Conservation (phyloP, 1,140 invertebrate genomes). For the Saccostrea echinata region DNA sequence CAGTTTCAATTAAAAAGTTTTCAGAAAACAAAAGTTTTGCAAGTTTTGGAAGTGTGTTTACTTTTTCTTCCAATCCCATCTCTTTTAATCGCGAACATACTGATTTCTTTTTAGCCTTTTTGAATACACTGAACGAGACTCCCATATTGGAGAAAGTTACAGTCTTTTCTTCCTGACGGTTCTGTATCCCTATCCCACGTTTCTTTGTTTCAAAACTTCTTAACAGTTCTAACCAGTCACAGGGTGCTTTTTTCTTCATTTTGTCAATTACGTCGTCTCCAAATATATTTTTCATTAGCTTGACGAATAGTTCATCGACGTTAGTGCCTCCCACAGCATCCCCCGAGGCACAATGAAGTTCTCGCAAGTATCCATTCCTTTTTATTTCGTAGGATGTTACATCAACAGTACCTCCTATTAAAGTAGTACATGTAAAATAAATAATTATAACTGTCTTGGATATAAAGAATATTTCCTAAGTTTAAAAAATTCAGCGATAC, state of each 20-base stretch:
- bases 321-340: neutral
- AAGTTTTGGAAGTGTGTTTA: neutral
- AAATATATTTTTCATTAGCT: slow-evolving; percentile 7
- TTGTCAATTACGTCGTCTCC: neutral
- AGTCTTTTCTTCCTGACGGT: neutral
- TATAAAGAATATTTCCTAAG: neutral
- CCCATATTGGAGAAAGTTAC: neutral
- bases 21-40: neutral
- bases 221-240: neutral
- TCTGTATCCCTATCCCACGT: neutral
- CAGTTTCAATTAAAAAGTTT: neutral
- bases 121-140: neutral
- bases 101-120: neutral
- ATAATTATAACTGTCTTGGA: no score
- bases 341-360: slow-evolving; percentile 10
- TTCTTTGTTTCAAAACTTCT: slow-evolving; percentile 29
- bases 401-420: neutral
- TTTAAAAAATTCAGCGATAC: neutral
- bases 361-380: neutral
- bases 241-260: neutral
- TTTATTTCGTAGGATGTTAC: neutral
- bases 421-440: no score
- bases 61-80: neutral
- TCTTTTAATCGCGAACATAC: neutral
- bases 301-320: neutral